Evolutionary conservation across 2,797 vertebrate species (phyloP).

Genomic region (Coregonus suidteri): DNA sequence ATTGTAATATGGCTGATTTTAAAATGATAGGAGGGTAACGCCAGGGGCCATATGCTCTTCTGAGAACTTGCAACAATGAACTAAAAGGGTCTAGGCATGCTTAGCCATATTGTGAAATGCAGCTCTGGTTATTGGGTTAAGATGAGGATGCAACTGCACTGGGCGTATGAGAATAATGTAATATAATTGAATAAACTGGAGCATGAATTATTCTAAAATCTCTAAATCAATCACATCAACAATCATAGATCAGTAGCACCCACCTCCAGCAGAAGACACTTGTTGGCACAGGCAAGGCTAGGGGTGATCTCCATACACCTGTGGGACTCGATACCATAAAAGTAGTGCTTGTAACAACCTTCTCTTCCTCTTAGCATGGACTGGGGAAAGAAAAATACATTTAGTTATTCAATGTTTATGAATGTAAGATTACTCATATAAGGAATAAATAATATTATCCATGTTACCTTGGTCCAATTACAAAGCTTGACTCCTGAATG

Average conservation of each 20-base stretch:
- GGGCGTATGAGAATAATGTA: not conserved
- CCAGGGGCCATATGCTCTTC: no score
- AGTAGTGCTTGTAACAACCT: slow-evolving; percentile 96
- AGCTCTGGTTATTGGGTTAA: not conserved
- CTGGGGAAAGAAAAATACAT: slow-evolving; percentile 56
- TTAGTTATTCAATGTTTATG: not conserved
- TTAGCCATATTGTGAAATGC: no score
- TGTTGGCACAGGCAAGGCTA: slow-evolving; percentile 94
- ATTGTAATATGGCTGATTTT: no score
- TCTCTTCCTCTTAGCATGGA: slow-evolving; percentile 93
- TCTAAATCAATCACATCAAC: not conserved
- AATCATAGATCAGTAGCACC: slow-evolving; percentile 3
- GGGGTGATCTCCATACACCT: slow-evolving; percentile 97
- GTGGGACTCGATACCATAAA: slow-evolving; percentile 95
- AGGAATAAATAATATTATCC: not conserved
- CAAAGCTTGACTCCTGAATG: slow-evolving; percentile 97
- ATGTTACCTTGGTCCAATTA: slow-evolving; percentile 92
- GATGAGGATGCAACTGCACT: not conserved
- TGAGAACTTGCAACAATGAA: no score
- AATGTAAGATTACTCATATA: not conserved
- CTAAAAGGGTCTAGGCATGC: no score
- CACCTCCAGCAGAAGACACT: slow-evolving; percentile 99
- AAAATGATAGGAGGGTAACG: not conserved
- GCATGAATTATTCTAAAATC: not conserved
- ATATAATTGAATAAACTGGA: not conserved